A percentile compares a stretch with the other conserved stretches of the same genome.
Evolutionary conservation across 2,888 invertebrate species (phyloP).

Genomic region (Sabatieria punctata): DNA sequence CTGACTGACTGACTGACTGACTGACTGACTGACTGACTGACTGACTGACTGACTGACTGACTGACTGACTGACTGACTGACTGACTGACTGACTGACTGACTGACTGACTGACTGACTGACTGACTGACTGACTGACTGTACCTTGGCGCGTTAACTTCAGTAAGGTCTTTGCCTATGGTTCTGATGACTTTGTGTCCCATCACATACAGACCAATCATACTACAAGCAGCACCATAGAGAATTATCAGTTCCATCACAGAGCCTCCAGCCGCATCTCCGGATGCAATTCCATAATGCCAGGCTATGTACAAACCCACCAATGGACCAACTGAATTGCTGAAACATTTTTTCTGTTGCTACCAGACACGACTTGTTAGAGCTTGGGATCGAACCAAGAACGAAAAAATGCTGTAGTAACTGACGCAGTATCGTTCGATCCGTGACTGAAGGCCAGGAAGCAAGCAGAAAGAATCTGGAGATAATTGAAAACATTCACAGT

Average conservation of each 20-base stretch:
- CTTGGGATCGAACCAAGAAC: too few relatives aligned
- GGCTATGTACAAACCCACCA: constrained; percentile 19
- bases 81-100: not conserved
- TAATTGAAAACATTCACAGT: constrained; percentile 38
- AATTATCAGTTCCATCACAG: constrained; percentile 2
- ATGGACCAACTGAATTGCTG: constrained; percentile 21
- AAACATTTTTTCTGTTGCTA: too few relatives aligned
- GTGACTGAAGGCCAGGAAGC: constrained; percentile 92
- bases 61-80: not conserved
- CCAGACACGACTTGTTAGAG: too few relatives aligned
- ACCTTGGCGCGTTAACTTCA: constrained; percentile 11
- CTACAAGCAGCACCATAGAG: constrained; percentile 11
- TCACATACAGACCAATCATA: constrained; percentile 10
- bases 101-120: not conserved
- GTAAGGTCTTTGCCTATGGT: constrained; percentile 12
- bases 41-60: too few relatives aligned
- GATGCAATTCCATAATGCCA: constrained; percentile 7
- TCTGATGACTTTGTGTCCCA: constrained; percentile 13
- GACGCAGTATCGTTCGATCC: constrained; percentile 55
- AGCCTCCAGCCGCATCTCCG: not conserved
- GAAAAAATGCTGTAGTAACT: too few relatives aligned
- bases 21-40: too few relatives aligned
- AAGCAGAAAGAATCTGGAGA: constrained; percentile 82
- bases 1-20: too few relatives aligned
- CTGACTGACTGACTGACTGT: not conserved